These are phyloP conservation scores for Accipiter badius DNA, from an alignment of 2,797 vertebrate genomes.

Conservation along the genomic window DNA sequence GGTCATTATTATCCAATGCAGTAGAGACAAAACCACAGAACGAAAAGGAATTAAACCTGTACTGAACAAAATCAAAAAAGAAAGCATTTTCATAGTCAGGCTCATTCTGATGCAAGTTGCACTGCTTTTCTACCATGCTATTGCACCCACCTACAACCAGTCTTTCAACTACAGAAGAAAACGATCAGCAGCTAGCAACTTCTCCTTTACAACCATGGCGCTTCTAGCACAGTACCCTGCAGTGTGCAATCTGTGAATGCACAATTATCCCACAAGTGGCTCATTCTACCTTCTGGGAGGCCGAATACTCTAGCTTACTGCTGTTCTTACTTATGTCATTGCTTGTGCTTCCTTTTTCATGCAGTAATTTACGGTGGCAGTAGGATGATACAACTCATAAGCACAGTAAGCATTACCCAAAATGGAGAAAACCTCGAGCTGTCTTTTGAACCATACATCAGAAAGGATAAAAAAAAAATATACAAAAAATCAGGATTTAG, in stretches of 20 bases:
- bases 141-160: slow-evolving; percentile 17
- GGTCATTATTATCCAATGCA: neutral
- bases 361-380: neutral
- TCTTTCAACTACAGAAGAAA: neutral
- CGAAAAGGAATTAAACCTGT: neutral
- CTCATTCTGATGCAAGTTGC: neutral
- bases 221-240: neutral
- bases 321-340: slow-evolving; percentile 1
- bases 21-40: neutral
- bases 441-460: neutral
- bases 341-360: neutral
- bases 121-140: neutral
- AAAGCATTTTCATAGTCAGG: neutral
- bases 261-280: neutral
- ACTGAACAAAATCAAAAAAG: neutral
- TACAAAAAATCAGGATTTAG: neutral
- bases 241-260: neutral
- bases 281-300: neutral
- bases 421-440: neutral
- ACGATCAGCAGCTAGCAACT: neutral
- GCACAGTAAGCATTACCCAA: neutral
- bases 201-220: neutral
- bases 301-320: neutral
- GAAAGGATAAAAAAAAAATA: neutral
- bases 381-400: neutral